phyloP scores from a whole-genome alignment of 2,113 vertebrate species.

The Hemiscyllium ocellatum region DNA sequence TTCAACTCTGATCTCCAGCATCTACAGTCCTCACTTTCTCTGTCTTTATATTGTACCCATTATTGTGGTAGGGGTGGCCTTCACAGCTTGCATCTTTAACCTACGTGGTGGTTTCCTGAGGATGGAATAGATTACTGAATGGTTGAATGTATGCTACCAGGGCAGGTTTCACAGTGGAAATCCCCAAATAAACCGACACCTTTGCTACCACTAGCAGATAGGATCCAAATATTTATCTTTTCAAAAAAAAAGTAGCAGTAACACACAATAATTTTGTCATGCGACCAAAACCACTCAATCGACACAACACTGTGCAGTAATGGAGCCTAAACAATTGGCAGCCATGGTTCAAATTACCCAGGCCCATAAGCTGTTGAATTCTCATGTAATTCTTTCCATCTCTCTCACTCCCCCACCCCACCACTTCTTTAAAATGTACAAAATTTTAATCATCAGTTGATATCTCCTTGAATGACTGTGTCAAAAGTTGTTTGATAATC shows the following conservation, averaged over 20 bases:
- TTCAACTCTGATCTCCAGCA: no score
- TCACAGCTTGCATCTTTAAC: not conserved
- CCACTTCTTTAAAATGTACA: not conserved
- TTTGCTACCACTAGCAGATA: not conserved
- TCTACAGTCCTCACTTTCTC: no score
- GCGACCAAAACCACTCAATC: not conserved
- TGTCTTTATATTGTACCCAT: no score
- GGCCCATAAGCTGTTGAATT: not conserved
- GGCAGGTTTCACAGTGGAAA: not conserved
- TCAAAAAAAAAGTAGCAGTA: not conserved
- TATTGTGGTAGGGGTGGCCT: not conserved
- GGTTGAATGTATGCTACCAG: not conserved
- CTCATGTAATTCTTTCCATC: not conserved
- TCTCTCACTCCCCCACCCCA: not conserved
- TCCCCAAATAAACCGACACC: not conserved
- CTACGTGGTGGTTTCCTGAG: not conserved
- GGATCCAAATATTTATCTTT: not conserved
- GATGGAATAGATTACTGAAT: not conserved
- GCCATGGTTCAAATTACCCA: not conserved
- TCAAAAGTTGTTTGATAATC: not conserved
- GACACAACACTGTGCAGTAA: not conserved
- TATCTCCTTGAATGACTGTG: not conserved
- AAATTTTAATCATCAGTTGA: not conserved
- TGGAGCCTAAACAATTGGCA: not conserved
- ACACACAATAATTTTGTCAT: not conserved